Evolutionary conservation across 2,113 vertebrate species (phyloP).

Genomic region (Cygnus buccinator): DNA sequence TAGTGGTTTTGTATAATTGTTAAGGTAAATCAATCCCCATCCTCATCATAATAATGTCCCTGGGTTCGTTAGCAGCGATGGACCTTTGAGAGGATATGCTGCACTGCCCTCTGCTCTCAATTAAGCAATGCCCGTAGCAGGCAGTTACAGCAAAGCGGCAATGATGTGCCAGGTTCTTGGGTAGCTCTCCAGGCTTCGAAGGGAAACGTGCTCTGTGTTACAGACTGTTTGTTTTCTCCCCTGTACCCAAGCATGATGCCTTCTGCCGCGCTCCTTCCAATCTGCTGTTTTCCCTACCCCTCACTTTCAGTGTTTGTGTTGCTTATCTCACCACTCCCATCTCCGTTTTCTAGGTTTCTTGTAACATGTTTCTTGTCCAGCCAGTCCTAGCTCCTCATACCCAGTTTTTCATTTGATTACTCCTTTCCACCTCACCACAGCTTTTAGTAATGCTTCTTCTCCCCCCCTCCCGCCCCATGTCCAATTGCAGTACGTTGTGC

Average conservation of each 20-base stretch:
- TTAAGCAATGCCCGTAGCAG: not conserved
- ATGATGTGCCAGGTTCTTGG: not conserved
- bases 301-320: not conserved
- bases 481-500: not conserved
- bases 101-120: not conserved
- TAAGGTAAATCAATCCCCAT: not conserved
- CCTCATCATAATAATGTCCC: not conserved
- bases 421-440: not conserved
- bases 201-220: not conserved
- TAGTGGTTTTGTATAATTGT: not conserved
- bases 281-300: not conserved
- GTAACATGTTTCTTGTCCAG: not conserved
- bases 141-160: not conserved
- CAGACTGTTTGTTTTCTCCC: not conserved
- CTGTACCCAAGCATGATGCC: not conserved
- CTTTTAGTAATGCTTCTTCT: not conserved
- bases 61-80: not conserved
- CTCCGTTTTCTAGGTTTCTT: not conserved
- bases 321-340: not conserved
- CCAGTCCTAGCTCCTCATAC: not conserved
- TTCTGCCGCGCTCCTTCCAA: not conserved
- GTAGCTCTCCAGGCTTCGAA: not conserved
- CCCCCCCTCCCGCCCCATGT: fast-evolving
- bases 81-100: not conserved
- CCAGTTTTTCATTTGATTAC: not conserved